Base-by-base conservation (phyloP, 1,140 invertebrate species). In the Drosophila ogumai region DNA sequence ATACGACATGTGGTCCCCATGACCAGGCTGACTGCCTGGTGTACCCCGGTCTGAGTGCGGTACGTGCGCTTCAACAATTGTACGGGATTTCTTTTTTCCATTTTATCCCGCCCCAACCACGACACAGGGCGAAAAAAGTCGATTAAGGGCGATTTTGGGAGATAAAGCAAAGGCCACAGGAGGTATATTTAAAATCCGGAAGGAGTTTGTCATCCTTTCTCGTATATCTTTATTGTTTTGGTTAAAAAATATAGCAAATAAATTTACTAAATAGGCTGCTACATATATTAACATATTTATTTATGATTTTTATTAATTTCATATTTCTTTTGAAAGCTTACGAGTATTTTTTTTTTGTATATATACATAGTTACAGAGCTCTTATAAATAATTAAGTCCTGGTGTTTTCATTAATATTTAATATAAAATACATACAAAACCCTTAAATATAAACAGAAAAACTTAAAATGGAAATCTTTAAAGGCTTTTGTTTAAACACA, bases 1-100 rank as follows among this genome's bases (percentile, higher is more conserved):
- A 88, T 87, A 88, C 84, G 84, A 87, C 80, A 81, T 87, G 82
- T 86, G 75, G 79, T 61, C 64, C 68, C 49, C 41, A 55, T 49
- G 75, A 49, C 59, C 52, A 50, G 69, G 40, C 47, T 22, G 28
- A 38, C 22, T 47, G 43, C 34, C 17, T 28, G 32, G 25, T 55
- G 49, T 56, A 47, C 41, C 17, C 36, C 34, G 34, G 34, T n/a
- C 25, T 28, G 77, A 79, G 74, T 90, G 78, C 67, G 73, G 78
- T 90, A 90, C 85, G 85, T 90, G 85, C 69, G 85, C 85, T 72
- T 90, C 69, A 75, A 75, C 85, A 90, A 90, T 90, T 87, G 85
- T 73, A 66, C 57, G 54, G 81, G 85, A 90, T 90, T 90, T 72
- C 67, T 72, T 43, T 72, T 38, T 5, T 6, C 25, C 25, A 10